These are phyloP conservation scores for Nesoenas mayeri DNA, from an alignment of 2,113 vertebrate genomes.

Conservation along the genomic window DNA sequence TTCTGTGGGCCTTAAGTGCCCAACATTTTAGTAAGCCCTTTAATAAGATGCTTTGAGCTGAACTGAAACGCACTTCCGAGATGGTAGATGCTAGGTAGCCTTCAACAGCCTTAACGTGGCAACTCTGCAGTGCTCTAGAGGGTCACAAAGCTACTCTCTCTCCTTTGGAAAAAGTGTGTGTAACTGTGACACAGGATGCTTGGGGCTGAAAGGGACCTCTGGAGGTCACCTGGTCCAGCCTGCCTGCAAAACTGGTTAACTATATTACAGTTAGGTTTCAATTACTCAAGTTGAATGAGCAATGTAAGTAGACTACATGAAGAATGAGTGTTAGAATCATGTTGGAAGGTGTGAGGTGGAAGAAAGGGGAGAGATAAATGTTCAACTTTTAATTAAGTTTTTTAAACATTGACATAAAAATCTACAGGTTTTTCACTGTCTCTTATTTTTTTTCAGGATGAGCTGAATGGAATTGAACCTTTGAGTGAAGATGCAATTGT, in stretches of 20 bases:
- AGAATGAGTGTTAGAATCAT: background rate
- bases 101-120: background rate
- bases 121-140: background rate
- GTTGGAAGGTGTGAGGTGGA: background rate
- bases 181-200: no score
- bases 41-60: background rate
- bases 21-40: background rate
- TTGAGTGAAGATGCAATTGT: slow-evolving; percentile 82
- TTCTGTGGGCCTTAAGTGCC: background rate
- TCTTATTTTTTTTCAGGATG: slow-evolving; percentile 66
- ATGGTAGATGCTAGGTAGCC: background rate
- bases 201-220: no score
- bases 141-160: background rate
- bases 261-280: background rate
- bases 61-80: background rate
- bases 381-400: background rate
- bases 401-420: background rate
- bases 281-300: background rate
- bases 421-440: background rate
- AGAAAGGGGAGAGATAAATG: background rate
- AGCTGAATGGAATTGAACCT: slow-evolving; percentile 74
- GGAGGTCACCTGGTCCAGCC: no score
- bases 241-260: no score
- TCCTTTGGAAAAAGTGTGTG: no score
- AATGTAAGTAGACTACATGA: background rate